A percentile compares a stretch with the other conserved stretches of the same genome.
phyloP scores from a whole-genome alignment of 2,888 invertebrate genomes.

The Deilephila porcellus region DNA sequence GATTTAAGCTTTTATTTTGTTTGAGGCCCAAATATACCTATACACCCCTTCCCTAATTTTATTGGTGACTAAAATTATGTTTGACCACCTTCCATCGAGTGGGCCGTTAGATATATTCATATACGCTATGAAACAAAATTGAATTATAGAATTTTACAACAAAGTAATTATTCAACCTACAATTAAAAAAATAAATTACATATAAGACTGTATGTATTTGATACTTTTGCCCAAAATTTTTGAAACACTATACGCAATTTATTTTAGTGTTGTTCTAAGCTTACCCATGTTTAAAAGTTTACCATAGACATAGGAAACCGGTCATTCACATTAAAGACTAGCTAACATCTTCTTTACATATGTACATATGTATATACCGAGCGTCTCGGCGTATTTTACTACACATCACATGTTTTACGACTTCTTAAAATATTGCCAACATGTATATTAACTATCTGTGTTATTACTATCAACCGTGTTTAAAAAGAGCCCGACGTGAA shows the following conservation, averaged over 20 bases:
- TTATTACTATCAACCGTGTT: neutral
- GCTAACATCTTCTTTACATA: conserved; percentile 14
- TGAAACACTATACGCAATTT: neutral
- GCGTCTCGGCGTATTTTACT: conserved; percentile 17
- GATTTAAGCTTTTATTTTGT: no score
- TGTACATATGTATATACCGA: neutral
- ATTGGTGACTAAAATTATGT: no score
- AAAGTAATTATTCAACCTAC: no score
- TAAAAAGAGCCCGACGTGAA: neutral
- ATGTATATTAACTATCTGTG: conserved; percentile 8
- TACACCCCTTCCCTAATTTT: no score
- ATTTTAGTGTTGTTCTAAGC: neutral
- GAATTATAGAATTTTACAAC: no score
- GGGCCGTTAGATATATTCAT: no score
- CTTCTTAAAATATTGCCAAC: conserved; percentile 23
- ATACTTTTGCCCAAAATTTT: neutral
- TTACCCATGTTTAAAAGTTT: no score
- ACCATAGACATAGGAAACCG: conserved; percentile 2
- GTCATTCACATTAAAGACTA: conserved; percentile 24
- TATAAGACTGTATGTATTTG: neutral
- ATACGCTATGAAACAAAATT: no score
- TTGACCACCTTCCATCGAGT: no score
- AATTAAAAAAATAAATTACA: no score
- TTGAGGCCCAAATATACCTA: no score
- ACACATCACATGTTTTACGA: conserved; percentile 25